Conservation (phyloP, 2,113 vertebrate species). For the Origma solitaria region DNA sequence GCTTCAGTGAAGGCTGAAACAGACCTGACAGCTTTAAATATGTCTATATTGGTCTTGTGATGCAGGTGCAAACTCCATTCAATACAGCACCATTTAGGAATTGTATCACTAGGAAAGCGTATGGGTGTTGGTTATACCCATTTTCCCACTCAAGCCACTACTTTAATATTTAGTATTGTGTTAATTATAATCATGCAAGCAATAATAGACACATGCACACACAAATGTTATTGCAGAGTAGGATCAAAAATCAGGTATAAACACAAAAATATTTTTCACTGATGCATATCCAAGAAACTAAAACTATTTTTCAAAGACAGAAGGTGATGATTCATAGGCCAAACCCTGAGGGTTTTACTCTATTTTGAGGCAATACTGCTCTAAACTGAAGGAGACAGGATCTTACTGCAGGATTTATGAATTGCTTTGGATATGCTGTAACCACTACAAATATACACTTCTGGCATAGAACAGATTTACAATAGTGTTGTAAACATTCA, state of each 20-base stretch:
- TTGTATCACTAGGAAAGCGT: background rate
- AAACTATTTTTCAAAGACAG: background rate
- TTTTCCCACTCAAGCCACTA: background rate
- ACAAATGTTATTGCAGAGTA: background rate
- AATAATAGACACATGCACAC: background rate
- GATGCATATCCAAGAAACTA: background rate
- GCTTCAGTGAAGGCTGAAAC: background rate
- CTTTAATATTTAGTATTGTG: background rate
- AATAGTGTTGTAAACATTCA: background rate
- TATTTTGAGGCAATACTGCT: background rate
- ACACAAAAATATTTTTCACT: background rate
- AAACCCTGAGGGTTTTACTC: background rate
- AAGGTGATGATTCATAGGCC: background rate
- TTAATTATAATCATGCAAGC: background rate
- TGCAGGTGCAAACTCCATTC: background rate
- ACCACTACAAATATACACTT: background rate
- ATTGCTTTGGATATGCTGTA: background rate
- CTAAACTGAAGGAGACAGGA: background rate
- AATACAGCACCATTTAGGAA: background rate
- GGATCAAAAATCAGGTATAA: background rate
- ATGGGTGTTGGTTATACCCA: background rate
- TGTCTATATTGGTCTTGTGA: background rate
- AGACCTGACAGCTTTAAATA: background rate
- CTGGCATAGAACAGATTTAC: background rate
- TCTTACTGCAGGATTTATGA: background rate